These are phyloP conservation scores for Drosophila nigritarsus DNA, from an alignment of 2,888 invertebrate genomes.

Conservation along the genomic window DNA sequence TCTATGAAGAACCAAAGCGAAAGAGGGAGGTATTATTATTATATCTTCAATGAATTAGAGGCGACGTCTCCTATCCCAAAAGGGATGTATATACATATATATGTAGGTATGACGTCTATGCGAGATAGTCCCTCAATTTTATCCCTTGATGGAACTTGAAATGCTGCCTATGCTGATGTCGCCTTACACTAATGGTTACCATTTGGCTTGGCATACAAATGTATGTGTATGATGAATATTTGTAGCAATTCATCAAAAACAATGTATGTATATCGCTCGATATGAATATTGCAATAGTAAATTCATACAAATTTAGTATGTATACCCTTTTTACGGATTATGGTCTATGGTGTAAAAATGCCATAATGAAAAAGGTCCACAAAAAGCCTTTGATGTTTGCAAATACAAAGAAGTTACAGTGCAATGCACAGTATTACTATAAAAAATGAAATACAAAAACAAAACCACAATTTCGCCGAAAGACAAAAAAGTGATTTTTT, in stretches of 20 bases:
- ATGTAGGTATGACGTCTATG: not conserved
- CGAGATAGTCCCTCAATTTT: not conserved
- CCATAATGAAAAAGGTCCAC: slow-evolving; percentile 68
- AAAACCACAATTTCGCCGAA: slow-evolving; percentile 64
- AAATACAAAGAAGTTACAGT: slow-evolving; percentile 69
- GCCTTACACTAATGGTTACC: not conserved
- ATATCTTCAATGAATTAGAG: too few species aligned
- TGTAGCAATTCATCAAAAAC: not conserved
- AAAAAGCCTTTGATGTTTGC: slow-evolving; percentile 69
- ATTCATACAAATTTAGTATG: not conserved
- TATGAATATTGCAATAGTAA: slow-evolving; percentile 4
- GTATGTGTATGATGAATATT: not conserved
- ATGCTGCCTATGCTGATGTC: not conserved
- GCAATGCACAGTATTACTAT: slow-evolving; percentile 40
- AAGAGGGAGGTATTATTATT: not conserved
- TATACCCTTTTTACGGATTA: slow-evolving; percentile 30
- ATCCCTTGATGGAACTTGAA: not conserved
- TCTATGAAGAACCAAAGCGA: not conserved
- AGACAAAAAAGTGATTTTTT: slow-evolving; percentile 61
- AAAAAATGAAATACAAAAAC: slow-evolving; percentile 61
- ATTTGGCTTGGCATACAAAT: not conserved
- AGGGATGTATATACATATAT: not conserved
- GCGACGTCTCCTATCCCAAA: not conserved
- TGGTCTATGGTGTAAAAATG: slow-evolving; percentile 43
- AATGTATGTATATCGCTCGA: not conserved